Evolutionary conservation across 2,888 invertebrate genomes (phyloP), one percentile per base, ranked within the genome.

Genomic region (Meliscaeva auricollis): DNA sequence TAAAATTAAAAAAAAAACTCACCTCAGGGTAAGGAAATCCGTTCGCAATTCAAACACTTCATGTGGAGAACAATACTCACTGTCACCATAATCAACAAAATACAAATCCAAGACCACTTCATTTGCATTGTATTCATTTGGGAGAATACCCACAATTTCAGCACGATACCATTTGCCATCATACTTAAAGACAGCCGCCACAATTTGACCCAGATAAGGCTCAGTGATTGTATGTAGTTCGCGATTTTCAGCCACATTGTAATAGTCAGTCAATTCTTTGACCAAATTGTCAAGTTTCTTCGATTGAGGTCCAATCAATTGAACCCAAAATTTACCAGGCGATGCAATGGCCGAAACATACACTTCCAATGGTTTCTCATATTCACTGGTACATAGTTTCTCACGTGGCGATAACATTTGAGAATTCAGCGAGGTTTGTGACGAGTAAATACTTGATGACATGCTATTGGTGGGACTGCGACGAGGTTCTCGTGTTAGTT

Each of bases 21-120:
- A 92, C 92, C 92, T 90, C 15, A 92, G 89, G 9, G 92, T 91
- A 7, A 92, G 89, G 80, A 93, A 92, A 90, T 97, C 96, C 0
- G 96, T 95, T 48, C 96, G 94, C 80, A 97, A 92, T 88, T 96
- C 96, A 87, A 94, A 95, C 11, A 97, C 92, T 82, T 96, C 94
- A 68, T 94, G 93, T 3, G 94, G 93, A 0, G 94, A 92, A 3
- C 96, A 93, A 89, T 94, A 94, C 88, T 96, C 96, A 80, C 94
- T 94, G 91, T 98, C 97, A 0, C 98, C 98, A 91, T 97, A 98
- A 93, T 98, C 98, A 69, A 98, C 94, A 92, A 95, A 98, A 91
- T 96, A 96, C 32, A 98, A 93, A 89, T 95, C 94, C 0, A 95
- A 95, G 15, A 94, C 93, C 89, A 93, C 93, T 85, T 95, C 94